These are phyloP conservation scores for Symphodus melops DNA, from an alignment of 2,113 vertebrate species.

Conservation along the genomic window DNA sequence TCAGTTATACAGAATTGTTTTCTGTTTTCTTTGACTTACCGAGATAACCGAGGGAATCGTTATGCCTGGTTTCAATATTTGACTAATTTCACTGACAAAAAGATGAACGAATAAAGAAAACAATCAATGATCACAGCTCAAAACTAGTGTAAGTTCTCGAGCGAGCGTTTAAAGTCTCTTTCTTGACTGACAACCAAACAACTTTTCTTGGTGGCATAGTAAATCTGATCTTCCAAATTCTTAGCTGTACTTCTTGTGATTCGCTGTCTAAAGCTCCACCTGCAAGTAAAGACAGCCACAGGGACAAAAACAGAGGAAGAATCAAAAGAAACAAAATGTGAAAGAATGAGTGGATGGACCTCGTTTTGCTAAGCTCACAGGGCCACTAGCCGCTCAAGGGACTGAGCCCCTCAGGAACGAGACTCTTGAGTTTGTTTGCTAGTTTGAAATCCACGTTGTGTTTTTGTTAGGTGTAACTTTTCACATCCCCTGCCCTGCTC, in stretches of 20 bases:
- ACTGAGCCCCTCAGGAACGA: background rate
- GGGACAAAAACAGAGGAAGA: constrained; percentile 19
- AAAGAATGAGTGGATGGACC: background rate
- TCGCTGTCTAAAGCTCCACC: constrained; percentile 73
- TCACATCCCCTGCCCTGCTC: constrained; percentile 6
- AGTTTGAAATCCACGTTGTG: background rate
- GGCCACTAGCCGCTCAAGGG: background rate
- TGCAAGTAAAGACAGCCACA: constrained; percentile 76
- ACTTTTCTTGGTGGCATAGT: background rate
- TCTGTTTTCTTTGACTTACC: too few species aligned
- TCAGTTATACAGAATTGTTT: too few species aligned
- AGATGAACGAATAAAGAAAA: background rate
- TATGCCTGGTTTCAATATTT: background rate
- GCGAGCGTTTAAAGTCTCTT: background rate
- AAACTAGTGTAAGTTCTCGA: constrained; percentile 14
- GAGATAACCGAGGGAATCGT: too few species aligned
- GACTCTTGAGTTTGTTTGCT: background rate
- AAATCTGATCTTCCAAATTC: constrained; percentile 18
- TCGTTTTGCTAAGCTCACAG: constrained; percentile 37
- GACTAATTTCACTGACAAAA: background rate
- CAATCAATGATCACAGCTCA: background rate
- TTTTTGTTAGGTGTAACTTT: background rate
- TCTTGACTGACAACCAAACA: background rate
- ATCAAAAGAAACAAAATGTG: background rate
- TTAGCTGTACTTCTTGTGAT: constrained; percentile 20